phyloP scores from a whole-genome alignment of 2,888 invertebrate genomes.

The Taphrorychus bicolor region DNA sequence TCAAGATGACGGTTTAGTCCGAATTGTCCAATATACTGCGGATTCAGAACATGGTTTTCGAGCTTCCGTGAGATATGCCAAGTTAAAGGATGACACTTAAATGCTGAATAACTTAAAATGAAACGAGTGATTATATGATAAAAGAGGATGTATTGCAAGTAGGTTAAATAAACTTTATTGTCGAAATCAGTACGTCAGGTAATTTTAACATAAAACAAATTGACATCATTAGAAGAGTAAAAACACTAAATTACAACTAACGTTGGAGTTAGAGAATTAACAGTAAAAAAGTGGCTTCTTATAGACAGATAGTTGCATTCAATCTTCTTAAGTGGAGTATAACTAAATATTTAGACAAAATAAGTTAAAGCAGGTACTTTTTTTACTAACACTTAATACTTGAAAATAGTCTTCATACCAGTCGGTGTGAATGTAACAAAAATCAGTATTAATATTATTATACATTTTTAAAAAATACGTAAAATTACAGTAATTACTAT shows the following conservation, averaged over 20 bases:
- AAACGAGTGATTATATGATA: no score
- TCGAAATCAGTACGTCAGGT: background rate
- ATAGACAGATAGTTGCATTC: no score
- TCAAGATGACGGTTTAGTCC: conserved; percentile 76
- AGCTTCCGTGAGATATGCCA: conserved; percentile 54
- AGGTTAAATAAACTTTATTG: background rate
- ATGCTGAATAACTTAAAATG: no score
- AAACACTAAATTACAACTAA: no score
- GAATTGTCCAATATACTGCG: conserved; percentile 77
- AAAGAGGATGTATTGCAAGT: background rate
- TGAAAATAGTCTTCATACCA: background rate
- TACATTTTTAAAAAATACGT: background rate
- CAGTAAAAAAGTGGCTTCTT: no score
- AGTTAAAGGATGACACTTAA: background rate
- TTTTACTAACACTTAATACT: background rate
- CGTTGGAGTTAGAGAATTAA: no score
- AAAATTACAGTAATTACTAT: background rate
- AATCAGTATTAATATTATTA: background rate
- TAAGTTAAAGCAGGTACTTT: background rate
- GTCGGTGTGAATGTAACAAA: no score
- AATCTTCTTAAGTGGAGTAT: no score
- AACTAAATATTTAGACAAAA: background rate
- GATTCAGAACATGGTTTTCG: conserved; percentile 78
- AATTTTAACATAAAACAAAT: background rate
- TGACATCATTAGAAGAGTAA: background rate